phyloP scores from a whole-genome alignment of 2,797 vertebrate genomes.

The Nothura maculosa region DNA sequence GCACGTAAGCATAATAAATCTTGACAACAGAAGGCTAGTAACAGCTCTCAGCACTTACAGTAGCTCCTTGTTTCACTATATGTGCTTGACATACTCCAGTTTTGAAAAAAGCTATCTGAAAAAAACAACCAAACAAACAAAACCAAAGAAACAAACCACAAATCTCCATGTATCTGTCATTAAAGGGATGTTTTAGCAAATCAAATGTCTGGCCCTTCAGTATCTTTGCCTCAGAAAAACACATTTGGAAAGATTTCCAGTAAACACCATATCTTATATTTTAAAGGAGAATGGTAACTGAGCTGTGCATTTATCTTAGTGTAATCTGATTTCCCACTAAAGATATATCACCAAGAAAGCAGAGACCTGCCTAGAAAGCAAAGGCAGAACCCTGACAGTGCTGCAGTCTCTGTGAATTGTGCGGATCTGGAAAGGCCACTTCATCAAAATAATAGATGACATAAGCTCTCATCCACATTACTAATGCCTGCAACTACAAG shows the following conservation, averaged over 20 bases:
- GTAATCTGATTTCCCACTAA: background rate
- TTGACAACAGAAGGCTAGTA: background rate
- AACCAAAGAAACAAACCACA: background rate
- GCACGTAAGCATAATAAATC: background rate
- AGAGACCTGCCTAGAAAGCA: background rate
- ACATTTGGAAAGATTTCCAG: background rate
- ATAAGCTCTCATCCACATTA: background rate
- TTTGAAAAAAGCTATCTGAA: conserved; percentile 87
- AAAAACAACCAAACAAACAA: conserved; percentile 30
- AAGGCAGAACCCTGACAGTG: background rate
- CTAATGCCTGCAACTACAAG: background rate
- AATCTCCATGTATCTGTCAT: background rate
- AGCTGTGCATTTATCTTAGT: background rate
- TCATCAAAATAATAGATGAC: background rate
- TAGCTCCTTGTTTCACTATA: conserved; percentile 80
- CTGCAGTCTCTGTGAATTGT: background rate
- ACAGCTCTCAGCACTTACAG: conserved; percentile 80
- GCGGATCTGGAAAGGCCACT: background rate
- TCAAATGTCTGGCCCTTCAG: rapidly evolving
- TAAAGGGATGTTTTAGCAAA: background rate
- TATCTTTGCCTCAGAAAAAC: background rate
- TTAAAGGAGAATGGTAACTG: background rate
- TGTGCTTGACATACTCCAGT: conserved; percentile 85
- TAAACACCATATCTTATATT: background rate
- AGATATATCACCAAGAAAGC: background rate